A percentile compares a stretch with the other conserved stretches of the same genome.
Evolutionary conservation across 1,140 invertebrate species (phyloP).

Genomic region (Oscheius sp.): DNA sequence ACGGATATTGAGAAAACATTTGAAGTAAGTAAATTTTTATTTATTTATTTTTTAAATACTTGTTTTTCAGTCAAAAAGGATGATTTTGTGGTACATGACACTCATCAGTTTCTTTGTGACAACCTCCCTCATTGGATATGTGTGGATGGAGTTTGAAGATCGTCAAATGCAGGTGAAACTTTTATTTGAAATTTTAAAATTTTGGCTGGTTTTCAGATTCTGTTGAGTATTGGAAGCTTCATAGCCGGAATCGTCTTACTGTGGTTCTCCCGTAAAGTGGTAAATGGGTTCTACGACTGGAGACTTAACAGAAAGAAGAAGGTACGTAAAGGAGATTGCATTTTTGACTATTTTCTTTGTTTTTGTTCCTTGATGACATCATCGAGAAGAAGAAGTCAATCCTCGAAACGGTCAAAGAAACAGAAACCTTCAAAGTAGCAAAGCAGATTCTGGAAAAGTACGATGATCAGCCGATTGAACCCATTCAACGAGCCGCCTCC

Average conservation of each 20-base stretch:
- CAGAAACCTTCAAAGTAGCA: slow-evolving; percentile 91
- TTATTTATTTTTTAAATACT: neutral
- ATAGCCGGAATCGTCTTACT: neutral
- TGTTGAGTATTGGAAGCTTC: neutral
- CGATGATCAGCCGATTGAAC: slow-evolving; percentile 63
- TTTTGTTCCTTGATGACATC: slow-evolving; percentile 71
- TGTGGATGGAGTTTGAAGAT: neutral
- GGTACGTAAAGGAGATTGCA: neutral
- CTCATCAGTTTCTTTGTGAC: neutral
- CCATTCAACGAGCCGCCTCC: slow-evolving; percentile 41
- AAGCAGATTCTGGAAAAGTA: slow-evolving; percentile 85
- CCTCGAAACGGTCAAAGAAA: slow-evolving; percentile 90
- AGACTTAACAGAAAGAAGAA: neutral
- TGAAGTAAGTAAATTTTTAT: neutral
- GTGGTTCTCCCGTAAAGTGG: neutral
- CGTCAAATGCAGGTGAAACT: neutral
- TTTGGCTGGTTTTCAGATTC: neutral
- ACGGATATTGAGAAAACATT: neutral
- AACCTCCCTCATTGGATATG: neutral
- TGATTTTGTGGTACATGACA: neutral
- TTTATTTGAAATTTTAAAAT: neutral
- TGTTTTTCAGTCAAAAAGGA: neutral
- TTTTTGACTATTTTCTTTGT: neutral
- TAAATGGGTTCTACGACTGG: neutral
- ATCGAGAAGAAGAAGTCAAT: slow-evolving; percentile 80